Evolutionary conservation across 2,113 vertebrate genomes (phyloP).

Genomic region (Globicephala melas): DNA sequence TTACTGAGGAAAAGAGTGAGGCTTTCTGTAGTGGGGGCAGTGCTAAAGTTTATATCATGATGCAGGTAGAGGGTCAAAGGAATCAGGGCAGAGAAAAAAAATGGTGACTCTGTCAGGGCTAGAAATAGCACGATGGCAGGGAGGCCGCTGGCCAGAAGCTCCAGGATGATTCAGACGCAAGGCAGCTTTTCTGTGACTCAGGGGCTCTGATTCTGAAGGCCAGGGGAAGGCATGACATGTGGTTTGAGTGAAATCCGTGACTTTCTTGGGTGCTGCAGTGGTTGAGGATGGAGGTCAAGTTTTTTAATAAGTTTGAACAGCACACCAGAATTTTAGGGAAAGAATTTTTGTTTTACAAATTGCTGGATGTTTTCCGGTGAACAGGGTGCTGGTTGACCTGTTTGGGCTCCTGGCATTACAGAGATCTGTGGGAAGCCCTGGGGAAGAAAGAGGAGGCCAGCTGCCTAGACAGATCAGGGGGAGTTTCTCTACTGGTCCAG

Average conservation of each 20-base stretch:
- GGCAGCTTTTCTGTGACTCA: background rate
- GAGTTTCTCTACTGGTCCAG: background rate
- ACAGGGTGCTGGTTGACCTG: background rate
- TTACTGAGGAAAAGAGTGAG: background rate
- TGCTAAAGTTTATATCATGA: background rate
- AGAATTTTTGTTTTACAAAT: background rate
- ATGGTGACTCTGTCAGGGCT: fast-evolving
- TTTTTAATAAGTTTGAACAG: background rate
- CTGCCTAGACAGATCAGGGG: background rate
- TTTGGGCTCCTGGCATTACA: background rate
- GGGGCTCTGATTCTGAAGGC: background rate
- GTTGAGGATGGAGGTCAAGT: background rate
- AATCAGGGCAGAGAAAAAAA: background rate
- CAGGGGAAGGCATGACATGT: background rate
- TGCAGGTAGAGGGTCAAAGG: background rate
- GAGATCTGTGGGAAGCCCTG: background rate
- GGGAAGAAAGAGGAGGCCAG: background rate
- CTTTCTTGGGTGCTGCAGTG: background rate
- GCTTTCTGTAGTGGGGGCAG: background rate
- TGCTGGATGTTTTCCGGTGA: background rate
- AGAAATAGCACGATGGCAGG: background rate
- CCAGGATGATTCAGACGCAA: background rate
- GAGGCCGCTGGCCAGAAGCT: background rate
- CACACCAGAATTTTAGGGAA: background rate
- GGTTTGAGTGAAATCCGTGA: background rate